phyloP scores from a whole-genome alignment of 1,140 invertebrate genomes.

The Dufourea novaeangliae region DNA sequence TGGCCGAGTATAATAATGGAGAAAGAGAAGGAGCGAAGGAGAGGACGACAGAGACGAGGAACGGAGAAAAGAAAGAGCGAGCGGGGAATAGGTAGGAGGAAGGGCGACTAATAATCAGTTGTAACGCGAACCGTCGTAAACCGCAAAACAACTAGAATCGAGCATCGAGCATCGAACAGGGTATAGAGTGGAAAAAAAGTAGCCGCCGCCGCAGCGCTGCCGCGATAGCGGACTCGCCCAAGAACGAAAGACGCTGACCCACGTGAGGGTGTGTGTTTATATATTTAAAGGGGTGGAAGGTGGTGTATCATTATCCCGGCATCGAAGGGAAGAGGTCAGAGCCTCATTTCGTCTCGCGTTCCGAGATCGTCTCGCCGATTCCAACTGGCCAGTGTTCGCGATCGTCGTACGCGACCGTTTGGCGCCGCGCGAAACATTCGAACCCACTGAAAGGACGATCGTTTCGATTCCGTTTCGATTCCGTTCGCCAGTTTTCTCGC shows the following conservation, averaged over 20 bases:
- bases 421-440: conserved; percentile 33
- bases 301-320: conserved; percentile 72
- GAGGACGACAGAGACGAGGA: conserved; percentile 10
- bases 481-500: neutral
- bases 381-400: neutral
- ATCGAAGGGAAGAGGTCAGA: conserved; percentile 40
- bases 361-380: conserved; percentile 23
- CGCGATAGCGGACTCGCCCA: neutral
- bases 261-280: conserved; percentile 68
- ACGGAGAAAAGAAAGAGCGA: conserved; percentile 33
- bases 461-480: no score
- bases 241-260: conserved; percentile 17
- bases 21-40: conserved; percentile 56
- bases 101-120: conserved; percentile 80
- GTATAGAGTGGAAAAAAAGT: conserved; percentile 47
- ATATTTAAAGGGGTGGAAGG: conserved; percentile 70
- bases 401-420: conserved; percentile 70
- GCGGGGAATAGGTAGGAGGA: conserved; percentile 43
- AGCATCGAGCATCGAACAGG: conserved; percentile 56
- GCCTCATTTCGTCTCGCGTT: conserved; percentile 40
- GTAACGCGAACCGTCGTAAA: conserved; percentile 81
- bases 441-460: no score
- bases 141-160: conserved; percentile 79
- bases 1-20: conserved; percentile 79
- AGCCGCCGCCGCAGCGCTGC: neutral